Base-by-base conservation (phyloP, 2,113 vertebrate genomes). In the Syngnathus typhle region DNA sequence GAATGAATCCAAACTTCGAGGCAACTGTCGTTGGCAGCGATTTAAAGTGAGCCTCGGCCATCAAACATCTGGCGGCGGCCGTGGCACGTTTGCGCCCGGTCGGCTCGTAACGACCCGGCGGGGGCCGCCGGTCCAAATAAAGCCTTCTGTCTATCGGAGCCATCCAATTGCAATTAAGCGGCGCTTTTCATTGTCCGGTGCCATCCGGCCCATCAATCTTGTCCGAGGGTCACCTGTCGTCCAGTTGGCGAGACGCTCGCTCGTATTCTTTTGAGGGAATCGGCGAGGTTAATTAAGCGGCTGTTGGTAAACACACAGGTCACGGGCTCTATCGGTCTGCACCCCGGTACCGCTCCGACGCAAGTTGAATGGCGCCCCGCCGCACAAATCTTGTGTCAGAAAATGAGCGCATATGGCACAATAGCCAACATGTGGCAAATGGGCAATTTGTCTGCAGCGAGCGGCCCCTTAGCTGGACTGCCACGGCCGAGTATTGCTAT, bases 241-340 rank as follows among this genome's bases (percentile, higher is more conserved):
- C 76, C 79, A 75, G 71, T 84, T 87, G 87, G 88, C 84, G 71
- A 32, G 27, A 32, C 11, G 62, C 70, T 56, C 66, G 51, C 39
- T 49, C 69, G 67, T 65, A 54, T 69, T 65, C 72, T 71, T 81
- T 75, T 71, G 69, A 69, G 75, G 72, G 62, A 63, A 78, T 72
- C 72, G 69, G 52, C 69, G 82, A 81, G 85, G 87, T 84, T 90
- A 90, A 89, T 89, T 83, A 87, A 89, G 73, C 88, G 85, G 85
- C 84, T 91, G 89, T 82, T 79, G 80, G 84, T 82, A 86, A 87
- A 87, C 88, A 83, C 71, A 66, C 79, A 72, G 85, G 84, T 89
- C 85, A 84, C 63, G 38, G n/a, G 75, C 79, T 73, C 70, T 71
- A 82, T 83, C 12, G 79, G 76, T 70, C 67, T 27, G 7, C 64